A percentile compares a stretch with the other conserved stretches of the same genome.
Conservation (phyloP, 2,888 invertebrate genomes). For the Cactoblastis cactorum region DNA sequence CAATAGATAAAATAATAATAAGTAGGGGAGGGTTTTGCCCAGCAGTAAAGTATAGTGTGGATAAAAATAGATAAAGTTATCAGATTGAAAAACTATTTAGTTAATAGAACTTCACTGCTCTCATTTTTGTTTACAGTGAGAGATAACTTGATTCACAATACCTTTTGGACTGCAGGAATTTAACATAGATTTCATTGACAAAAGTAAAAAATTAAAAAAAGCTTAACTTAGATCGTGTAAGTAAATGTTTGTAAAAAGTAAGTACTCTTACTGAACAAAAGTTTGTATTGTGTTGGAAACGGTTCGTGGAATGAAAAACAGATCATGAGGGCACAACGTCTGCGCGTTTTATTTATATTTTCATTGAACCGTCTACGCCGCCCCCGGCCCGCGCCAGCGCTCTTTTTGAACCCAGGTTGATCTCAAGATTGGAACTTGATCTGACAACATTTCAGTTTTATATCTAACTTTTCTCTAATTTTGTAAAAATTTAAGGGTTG, state of each 20-base stretch:
- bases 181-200: not conserved
- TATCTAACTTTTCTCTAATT: slow-evolving; percentile 13
- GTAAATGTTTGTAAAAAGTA: too few species aligned
- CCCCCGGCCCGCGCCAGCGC: slow-evolving; percentile 17
- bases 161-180: too few species aligned
- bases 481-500: slow-evolving; percentile 15
- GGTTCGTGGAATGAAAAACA: slow-evolving; percentile 49
- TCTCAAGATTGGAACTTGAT: slow-evolving; percentile 22
- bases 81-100: too few species aligned
- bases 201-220: not conserved
- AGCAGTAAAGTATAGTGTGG: too few species aligned
- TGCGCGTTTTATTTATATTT: slow-evolving; percentile 56
- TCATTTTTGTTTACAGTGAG: too few species aligned
- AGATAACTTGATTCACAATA: too few species aligned
- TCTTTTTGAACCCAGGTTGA: not conserved
- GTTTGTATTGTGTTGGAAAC: slow-evolving; percentile 16
- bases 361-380: slow-evolving; percentile 43
- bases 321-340: slow-evolving; percentile 51
- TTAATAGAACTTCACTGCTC: too few species aligned
- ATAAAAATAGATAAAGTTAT: too few species aligned
- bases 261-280: too few species aligned
- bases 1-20: too few species aligned
- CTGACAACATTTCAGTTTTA: slow-evolving; percentile 16
- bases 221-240: too few species aligned
- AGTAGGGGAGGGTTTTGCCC: too few species aligned